Conservation (phyloP, 2,888 invertebrate genomes). For the Lycia hirtaria region DNA sequence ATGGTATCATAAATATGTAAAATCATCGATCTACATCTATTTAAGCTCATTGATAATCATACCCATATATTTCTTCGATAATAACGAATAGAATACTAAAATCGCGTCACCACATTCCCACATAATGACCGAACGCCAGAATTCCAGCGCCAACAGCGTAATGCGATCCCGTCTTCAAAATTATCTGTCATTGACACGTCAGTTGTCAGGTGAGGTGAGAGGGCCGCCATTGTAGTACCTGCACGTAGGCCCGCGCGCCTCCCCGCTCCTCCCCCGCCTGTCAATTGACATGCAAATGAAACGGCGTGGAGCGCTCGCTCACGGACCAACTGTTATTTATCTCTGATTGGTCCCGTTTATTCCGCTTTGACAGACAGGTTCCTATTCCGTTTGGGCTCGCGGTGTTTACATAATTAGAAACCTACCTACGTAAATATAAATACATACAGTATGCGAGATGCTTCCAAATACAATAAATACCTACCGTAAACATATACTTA, state of each 20-base stretch:
- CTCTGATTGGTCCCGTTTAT: slow-evolving; percentile 83
- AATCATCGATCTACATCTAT: background rate
- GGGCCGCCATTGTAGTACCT: slow-evolving; percentile 61
- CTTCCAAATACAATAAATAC: slow-evolving; percentile 30
- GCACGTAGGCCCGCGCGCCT: slow-evolving; percentile 38
- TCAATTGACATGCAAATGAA: slow-evolving; percentile 82
- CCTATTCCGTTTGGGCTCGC: slow-evolving; percentile 70
- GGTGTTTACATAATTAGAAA: slow-evolving; percentile 69
- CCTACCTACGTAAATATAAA: slow-evolving; percentile 64
- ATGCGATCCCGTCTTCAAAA: slow-evolving; percentile 37
- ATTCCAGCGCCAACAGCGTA: slow-evolving; percentile 38
- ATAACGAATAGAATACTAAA: slow-evolving; percentile 16
- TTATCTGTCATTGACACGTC: slow-evolving; percentile 46
- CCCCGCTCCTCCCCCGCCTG: slow-evolving; percentile 49
- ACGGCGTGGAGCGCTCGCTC: slow-evolving; percentile 57
- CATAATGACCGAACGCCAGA: slow-evolving; percentile 41
- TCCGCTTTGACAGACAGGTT: slow-evolving; percentile 79
- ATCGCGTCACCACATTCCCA: slow-evolving; percentile 34
- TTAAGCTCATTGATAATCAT: background rate
- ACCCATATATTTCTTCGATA: background rate
- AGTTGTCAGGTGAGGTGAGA: slow-evolving; percentile 71
- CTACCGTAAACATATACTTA: no score
- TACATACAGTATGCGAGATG: slow-evolving; percentile 41
- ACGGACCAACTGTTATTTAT: slow-evolving; percentile 80
- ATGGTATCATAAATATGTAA: background rate